Percentiles rank a stretch among this genome's conserved stretches.
Evolutionary conservation across 1,140 invertebrate species (phyloP).

Genomic region (Philaenus spumarius): DNA sequence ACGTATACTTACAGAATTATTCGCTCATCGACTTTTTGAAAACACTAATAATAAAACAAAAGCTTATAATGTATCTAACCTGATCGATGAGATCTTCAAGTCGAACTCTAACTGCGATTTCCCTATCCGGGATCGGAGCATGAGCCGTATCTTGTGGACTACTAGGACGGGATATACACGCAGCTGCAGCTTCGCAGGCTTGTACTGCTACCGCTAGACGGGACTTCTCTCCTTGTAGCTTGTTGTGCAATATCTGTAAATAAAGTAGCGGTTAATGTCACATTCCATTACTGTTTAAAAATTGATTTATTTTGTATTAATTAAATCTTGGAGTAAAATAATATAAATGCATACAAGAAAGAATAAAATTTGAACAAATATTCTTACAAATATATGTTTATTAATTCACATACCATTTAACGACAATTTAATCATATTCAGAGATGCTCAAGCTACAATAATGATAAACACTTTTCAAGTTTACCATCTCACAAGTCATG

Average conservation of each 20-base stretch:
- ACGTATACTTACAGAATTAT: constrained; percentile 1
- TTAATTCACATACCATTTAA: too few relatives aligned
- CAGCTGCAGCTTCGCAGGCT: constrained; percentile 85
- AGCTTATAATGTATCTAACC: constrained; percentile 45
- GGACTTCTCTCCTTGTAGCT: constrained; percentile 78
- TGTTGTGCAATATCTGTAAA: constrained; percentile 68
- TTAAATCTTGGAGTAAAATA: too few relatives aligned
- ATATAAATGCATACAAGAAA: too few relatives aligned
- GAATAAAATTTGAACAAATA: too few relatives aligned
- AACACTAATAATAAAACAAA: not conserved
- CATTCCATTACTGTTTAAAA: too few relatives aligned
- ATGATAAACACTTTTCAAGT: too few relatives aligned
- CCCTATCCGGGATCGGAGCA: constrained; percentile 71
- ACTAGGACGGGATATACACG: constrained; percentile 82
- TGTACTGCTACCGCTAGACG: constrained; percentile 79
- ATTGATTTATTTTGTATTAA: too few relatives aligned
- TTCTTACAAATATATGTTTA: too few relatives aligned
- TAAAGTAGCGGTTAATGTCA: too few relatives aligned
- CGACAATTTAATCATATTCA: too few relatives aligned
- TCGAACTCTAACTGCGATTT: constrained; percentile 72
- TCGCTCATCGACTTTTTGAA: not conserved
- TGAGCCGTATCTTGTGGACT: constrained; percentile 76
- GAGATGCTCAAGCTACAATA: too few relatives aligned
- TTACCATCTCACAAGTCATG: too few relatives aligned
- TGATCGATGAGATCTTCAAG: constrained; percentile 88